These are phyloP conservation scores for Allophyes oxyacanthae DNA, from an alignment of 2,888 invertebrate species.

Conservation along the genomic window DNA sequence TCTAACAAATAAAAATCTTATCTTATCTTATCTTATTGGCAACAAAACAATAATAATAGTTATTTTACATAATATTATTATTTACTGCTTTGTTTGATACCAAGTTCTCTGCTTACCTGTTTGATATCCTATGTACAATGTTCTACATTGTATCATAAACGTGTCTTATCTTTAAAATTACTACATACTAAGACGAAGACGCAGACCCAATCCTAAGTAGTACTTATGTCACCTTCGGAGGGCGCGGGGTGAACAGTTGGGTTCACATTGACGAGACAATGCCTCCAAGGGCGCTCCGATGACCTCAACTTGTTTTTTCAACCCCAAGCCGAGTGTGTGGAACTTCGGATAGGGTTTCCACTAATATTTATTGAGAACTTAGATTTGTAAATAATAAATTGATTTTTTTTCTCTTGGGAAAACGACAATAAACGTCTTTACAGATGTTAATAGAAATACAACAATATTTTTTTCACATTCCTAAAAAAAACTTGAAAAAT, in stretches of 20 bases:
- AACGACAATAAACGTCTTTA: too few species aligned
- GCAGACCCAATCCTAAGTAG: slow-evolving; percentile 24
- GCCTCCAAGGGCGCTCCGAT: slow-evolving; percentile 62
- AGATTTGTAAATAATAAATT: background rate
- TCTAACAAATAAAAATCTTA: too few species aligned
- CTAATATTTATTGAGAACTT: background rate
- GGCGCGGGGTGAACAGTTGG: slow-evolving; percentile 56
- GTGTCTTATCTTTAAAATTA: slow-evolving; percentile 12
- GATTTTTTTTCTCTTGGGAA: too few species aligned
- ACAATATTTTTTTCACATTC: too few species aligned
- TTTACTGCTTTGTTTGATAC: too few species aligned
- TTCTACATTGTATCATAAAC: slow-evolving; percentile 1
- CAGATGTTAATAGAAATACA: too few species aligned
- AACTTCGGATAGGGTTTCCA: slow-evolving; percentile 54
- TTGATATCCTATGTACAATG: too few species aligned
- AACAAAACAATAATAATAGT: too few species aligned
- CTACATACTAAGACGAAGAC: slow-evolving; percentile 14
- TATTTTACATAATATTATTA: too few species aligned
- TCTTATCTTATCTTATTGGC: too few species aligned
- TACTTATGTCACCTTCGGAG: slow-evolving; percentile 64
- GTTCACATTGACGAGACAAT: slow-evolving; percentile 69
- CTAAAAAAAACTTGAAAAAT: too few species aligned
- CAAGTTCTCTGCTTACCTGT: too few species aligned
- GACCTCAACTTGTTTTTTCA: slow-evolving; percentile 66
- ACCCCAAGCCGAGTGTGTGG: slow-evolving; percentile 54